Base-by-base conservation (phyloP, 2,113 vertebrate species). In the Rhabdornis inornatus region DNA sequence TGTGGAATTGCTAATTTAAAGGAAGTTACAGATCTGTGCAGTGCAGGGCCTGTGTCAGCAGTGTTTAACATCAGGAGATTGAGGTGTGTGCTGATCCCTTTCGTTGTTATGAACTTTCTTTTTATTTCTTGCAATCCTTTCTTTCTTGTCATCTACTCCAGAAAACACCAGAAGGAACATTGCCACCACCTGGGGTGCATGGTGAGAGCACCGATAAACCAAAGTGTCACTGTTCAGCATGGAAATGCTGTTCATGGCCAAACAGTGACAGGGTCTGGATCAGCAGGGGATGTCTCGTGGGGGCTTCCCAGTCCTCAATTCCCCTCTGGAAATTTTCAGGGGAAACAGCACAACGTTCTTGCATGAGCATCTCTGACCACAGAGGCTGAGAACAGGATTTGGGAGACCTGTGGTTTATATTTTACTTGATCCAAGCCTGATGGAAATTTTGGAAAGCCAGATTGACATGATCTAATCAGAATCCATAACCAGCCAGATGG, bases 1-100 rank as follows among this genome's bases (percentile, higher is more conserved):
- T 94, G 83, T 89, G 83, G 93, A 97, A 96, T 92, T 97, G 91
- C 96, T 96, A 96, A 97, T 96, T 97, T 96, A 84, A 91, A 92
- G 92, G 59, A 92, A 80, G 93, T 81, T 68, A 47, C 77, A 65
- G 95, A 74, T 92, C 60, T 88, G 89, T 87, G 91, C 80, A 75
- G 91, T 9, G 75, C 81, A 77, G 82, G 84, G 87, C 72, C 77
- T 93, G 89, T 94, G 96, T 94, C 97, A 96, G 96, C 96, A 95
- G 79, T 66, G 87, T 76, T 94, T 53, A 94, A 87, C 94, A 60
- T 87, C 83, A 83, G 92, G 89, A 92, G 96, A 79, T 60, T 1
- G 78, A 95, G 95, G 83, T 64, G 88, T 70, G 86, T 45, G 83
- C 88, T 55, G 81, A 94, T 49, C 76, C 57, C 56, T 91, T 22